Evolutionary conservation across 2,888 invertebrate species (phyloP).

Genomic region (Hyppa rectilinea): DNA sequence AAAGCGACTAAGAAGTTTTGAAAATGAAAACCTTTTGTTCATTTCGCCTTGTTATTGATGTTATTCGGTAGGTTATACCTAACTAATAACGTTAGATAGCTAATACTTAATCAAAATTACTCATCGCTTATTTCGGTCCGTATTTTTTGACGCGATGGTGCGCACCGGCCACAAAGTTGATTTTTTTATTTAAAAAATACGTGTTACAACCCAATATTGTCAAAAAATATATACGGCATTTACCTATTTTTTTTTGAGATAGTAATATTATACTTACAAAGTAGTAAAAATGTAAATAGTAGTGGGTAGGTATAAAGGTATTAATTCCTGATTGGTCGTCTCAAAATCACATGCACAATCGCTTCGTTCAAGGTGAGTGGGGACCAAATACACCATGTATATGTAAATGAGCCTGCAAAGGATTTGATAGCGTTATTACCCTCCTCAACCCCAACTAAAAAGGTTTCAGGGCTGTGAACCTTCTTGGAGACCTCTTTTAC

Average conservation of each 20-base stretch:
- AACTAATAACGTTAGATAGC: background rate
- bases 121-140: background rate
- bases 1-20: background rate
- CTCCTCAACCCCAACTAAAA: conserved; percentile 63
- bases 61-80: background rate
- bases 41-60: background rate
- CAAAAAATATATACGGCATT: too few relatives aligned
- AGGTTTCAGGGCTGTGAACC: conserved; percentile 58
- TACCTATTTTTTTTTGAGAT: too few relatives aligned
- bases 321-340: background rate
- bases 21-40: background rate
- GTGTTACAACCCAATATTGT: too few relatives aligned
- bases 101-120: background rate
- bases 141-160: background rate
- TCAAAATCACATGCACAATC: conserved; percentile 26
- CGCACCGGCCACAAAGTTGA: too few relatives aligned
- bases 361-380: conserved; percentile 35
- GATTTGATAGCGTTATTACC: conserved; percentile 64
- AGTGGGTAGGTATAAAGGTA: background rate
- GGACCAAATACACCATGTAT: conserved; percentile 55
- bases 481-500: conserved; percentile 46
- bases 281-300: background rate
- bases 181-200: too few relatives aligned
- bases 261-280: background rate
- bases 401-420: conserved; percentile 57